These are phyloP conservation scores for Synanceia verrucosa DNA, from an alignment of 2,797 vertebrate species.

Conservation along the genomic window DNA sequence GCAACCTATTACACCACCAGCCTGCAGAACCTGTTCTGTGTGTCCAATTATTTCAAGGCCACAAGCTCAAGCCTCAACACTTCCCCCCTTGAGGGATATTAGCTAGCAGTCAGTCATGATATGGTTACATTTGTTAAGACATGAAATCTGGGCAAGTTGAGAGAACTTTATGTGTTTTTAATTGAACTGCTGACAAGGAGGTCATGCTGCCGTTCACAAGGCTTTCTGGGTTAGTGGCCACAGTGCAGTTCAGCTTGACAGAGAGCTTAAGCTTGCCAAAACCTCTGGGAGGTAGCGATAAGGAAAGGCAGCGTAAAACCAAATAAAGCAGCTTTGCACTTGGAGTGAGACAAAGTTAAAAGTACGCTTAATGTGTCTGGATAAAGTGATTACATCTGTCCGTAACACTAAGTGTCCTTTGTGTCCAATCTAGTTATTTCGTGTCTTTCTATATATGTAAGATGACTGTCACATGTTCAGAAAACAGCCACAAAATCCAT, in stretches of 20 bases:
- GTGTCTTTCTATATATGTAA: neutral
- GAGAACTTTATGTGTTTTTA: conserved; percentile 43
- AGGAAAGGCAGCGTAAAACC: conserved; percentile 66
- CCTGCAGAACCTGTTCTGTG: conserved; percentile 66
- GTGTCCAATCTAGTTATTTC: neutral
- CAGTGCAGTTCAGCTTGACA: conserved; percentile 53
- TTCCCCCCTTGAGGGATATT: conserved; percentile 18
- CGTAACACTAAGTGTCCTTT: conserved; percentile 21
- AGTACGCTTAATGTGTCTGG: conserved; percentile 44
- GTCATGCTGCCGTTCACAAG: conserved; percentile 42
- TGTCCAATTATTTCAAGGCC: conserved; percentile 61
- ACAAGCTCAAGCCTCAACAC: conserved; percentile 43
- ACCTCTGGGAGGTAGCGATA: conserved; percentile 65
- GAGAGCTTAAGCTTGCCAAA: conserved; percentile 57
- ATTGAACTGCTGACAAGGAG: conserved; percentile 55
- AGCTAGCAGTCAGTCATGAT: conserved; percentile 36
- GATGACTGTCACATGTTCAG: neutral
- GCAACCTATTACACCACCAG: conserved; percentile 41
- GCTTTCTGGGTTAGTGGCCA: conserved; percentile 48
- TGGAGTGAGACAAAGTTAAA: conserved; percentile 59
- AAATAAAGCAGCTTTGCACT: conserved; percentile 75
- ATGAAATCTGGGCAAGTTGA: conserved; percentile 25
- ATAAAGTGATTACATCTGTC: conserved; percentile 60
- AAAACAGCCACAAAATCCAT: conserved; percentile 1
- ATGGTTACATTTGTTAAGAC: conserved; percentile 45